phyloP scores from a whole-genome alignment of 2,113 vertebrate genomes.

The Forbesichthys agassizii region DNA sequence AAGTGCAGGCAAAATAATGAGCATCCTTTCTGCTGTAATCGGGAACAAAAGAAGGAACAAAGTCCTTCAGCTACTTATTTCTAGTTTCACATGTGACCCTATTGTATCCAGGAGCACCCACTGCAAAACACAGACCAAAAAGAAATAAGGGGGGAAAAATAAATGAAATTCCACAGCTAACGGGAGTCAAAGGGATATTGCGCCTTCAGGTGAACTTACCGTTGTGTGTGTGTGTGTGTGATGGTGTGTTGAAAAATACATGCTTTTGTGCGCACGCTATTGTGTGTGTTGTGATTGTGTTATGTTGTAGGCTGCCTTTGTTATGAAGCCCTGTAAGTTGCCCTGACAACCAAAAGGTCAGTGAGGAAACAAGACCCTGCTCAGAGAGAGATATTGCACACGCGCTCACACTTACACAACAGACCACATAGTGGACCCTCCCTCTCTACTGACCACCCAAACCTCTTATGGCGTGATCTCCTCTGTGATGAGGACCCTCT shows the following conservation, averaged over 20 bases:
- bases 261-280: neutral
- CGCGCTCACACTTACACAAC: too few species aligned
- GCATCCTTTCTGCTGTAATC: slow-evolving; percentile 14
- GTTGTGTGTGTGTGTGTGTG: slow-evolving; percentile 19
- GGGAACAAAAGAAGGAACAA: neutral
- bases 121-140: slow-evolving; percentile 4
- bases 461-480: too few species aligned
- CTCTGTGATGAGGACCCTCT: too few species aligned
- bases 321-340: too few species aligned
- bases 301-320: too few species aligned
- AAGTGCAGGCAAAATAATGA: slow-evolving; percentile 40
- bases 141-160: slow-evolving; percentile 20
- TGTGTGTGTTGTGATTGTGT: neutral
- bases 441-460: too few species aligned
- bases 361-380: too few species aligned
- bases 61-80: too few species aligned
- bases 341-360: too few species aligned
- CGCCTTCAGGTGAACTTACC: slow-evolving; percentile 47
- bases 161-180: slow-evolving; percentile 53
- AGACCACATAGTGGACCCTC: too few species aligned
- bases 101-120: slow-evolving; percentile 36
- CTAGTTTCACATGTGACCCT: slow-evolving; percentile 20
- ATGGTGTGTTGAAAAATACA: neutral
- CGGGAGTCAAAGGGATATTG: slow-evolving; percentile 49
- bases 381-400: too few species aligned